phyloP scores from a whole-genome alignment of 2,888 invertebrate genomes.

The Metopia argyrocephala region DNA sequence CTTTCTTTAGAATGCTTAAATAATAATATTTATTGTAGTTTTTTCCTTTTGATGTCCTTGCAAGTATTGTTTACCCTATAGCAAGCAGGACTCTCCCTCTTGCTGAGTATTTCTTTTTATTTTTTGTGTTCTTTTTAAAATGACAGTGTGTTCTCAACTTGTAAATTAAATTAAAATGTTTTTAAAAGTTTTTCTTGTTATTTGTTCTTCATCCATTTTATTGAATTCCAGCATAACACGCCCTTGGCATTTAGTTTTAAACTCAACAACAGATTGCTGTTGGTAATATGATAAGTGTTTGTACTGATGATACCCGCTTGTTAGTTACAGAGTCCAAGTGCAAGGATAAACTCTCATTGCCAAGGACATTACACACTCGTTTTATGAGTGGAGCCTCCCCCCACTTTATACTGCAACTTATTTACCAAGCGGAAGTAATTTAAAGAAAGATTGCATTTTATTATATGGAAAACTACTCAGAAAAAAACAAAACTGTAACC shows the following conservation, averaged over 20 bases:
- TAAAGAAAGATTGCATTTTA: constrained; percentile 61
- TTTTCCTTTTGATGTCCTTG: too few relatives aligned
- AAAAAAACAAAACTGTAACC: constrained; percentile 14
- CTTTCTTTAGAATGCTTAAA: not conserved
- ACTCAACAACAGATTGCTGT: constrained; percentile 48
- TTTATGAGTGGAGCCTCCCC: constrained; percentile 33
- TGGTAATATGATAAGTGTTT: constrained; percentile 55
- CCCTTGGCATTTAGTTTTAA: constrained; percentile 64
- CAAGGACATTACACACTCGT: constrained; percentile 54
- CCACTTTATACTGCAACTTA: constrained; percentile 40
- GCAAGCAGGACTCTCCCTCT: constrained; percentile 29
- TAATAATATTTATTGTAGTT: constrained; percentile 21
- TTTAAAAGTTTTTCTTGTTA: constrained; percentile 48
- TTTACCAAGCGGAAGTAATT: constrained; percentile 63
- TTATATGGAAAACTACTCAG: constrained; percentile 32
- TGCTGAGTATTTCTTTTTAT: not conserved
- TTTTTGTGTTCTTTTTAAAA: not conserved
- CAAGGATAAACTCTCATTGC: constrained; percentile 50
- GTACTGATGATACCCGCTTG: constrained; percentile 45
- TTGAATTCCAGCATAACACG: constrained; percentile 58
- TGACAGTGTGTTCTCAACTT: constrained; percentile 38
- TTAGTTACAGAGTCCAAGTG: constrained; percentile 50
- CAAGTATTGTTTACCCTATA: constrained; percentile 10
- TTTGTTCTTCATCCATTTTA: constrained; percentile 14
- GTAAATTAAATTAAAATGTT: constrained; percentile 64